These are phyloP conservation scores for Valencia hispanica DNA, from an alignment of 2,797 vertebrate species.

Conservation along the genomic window DNA sequence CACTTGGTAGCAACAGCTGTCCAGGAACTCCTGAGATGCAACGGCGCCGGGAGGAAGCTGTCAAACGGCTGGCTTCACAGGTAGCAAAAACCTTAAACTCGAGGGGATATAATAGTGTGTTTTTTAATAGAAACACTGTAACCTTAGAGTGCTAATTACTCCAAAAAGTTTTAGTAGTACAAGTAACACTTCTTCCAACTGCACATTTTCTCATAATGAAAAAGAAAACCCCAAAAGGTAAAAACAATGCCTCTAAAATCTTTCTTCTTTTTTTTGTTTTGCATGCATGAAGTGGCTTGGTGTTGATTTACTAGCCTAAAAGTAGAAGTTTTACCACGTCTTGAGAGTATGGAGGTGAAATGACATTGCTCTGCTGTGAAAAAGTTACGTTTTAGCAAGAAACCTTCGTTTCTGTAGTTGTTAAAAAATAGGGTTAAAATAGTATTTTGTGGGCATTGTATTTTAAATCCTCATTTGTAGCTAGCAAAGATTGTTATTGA, in stretches of 20 bases:
- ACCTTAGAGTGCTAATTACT: not conserved
- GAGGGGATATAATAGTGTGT: not conserved
- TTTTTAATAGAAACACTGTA: not conserved
- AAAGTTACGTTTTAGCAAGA: not conserved
- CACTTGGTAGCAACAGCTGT: slow-evolving; percentile 73
- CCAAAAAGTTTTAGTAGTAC: not conserved
- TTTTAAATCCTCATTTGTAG: not conserved
- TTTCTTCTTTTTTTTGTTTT: not conserved
- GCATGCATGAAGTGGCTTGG: not conserved
- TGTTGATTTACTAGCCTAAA: not conserved
- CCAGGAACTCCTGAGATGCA: slow-evolving; percentile 83
- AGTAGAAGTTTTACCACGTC: not conserved
- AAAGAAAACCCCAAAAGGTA: no score
- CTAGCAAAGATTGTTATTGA: not conserved
- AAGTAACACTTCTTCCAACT: not conserved
- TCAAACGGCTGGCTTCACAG: slow-evolving; percentile 91
- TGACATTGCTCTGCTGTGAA: not conserved
- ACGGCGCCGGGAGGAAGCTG: slow-evolving; percentile 83
- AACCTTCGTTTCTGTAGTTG: not conserved
- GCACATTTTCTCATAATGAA: not conserved
- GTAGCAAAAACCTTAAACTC: slow-evolving; percentile 68
- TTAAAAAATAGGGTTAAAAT: not conserved
- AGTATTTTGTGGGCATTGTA: not conserved
- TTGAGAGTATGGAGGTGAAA: not conserved
- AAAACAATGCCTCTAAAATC: not conserved